phyloP scores from a whole-genome alignment of 1,140 invertebrate genomes.

The Drosophila auraria region DNA sequence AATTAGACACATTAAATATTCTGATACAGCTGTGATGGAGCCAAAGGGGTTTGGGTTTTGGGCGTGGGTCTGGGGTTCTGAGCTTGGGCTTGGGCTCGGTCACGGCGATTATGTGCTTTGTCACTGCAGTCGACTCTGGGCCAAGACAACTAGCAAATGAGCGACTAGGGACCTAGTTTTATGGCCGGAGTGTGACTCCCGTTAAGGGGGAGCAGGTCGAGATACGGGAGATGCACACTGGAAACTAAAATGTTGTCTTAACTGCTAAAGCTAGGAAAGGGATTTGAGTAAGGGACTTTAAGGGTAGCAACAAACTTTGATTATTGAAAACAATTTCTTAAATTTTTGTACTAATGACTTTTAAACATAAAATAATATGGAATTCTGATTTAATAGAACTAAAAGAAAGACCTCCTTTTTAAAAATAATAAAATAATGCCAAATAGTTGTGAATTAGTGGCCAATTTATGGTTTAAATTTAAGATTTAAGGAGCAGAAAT shows the following conservation, averaged over 20 bases:
- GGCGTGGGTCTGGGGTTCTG: neutral
- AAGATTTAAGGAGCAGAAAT: no score
- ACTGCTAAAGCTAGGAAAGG: neutral
- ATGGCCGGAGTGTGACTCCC: slow-evolving; percentile 38
- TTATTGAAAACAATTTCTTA: no score
- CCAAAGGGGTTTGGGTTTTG: slow-evolving; percentile 45
- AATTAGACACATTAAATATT: slow-evolving; percentile 77
- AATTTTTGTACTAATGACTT: no score
- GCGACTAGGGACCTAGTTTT: slow-evolving; percentile 66
- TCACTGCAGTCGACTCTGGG: slow-evolving; percentile 25
- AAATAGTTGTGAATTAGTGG: no score
- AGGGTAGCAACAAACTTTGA: no score
- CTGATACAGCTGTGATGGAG: slow-evolving; percentile 44
- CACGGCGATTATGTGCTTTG: slow-evolving; percentile 61
- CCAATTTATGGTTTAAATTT: no score
- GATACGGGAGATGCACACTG: slow-evolving; percentile 27
- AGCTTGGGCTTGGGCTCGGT: neutral
- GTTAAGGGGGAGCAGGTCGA: slow-evolving; percentile 28
- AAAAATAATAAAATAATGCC: no score
- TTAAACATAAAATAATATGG: no score
- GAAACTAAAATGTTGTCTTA: neutral
- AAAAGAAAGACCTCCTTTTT: no score
- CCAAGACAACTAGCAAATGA: slow-evolving; percentile 61
- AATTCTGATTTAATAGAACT: no score
- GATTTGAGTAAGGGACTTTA: no score